Evolutionary conservation across 1,140 invertebrate species (phyloP), one percentile per base, ranked within the genome.

Genomic region (Drosophila ananassae): DNA sequence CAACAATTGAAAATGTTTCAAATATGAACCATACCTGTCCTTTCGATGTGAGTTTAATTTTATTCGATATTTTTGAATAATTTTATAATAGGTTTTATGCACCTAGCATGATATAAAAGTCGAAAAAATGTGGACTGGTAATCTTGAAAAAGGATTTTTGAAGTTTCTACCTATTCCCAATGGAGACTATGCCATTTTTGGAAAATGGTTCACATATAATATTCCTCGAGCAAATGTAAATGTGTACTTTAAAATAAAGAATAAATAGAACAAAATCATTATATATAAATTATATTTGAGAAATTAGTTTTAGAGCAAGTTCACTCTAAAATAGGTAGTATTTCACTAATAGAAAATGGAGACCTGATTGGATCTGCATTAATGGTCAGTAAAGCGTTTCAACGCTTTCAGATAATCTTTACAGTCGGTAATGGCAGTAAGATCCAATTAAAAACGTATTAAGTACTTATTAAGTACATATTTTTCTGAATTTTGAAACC

Each of bases 31-130:
- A 76, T 8, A 21, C 63, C 8, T 69, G 66, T 0, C 63, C 66
- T 7, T 69, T 68, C n/a, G 8, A 69, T 48, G 66, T 69, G 10
- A 48, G 62, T 69, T 21, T 28, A 6, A 28, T 28, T 56, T 12
- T 30, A 13, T 12, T 21, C 17, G 5, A 50, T 6, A 13, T 30
- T 21, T 24, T 22, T 47, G 1, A 2, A 17, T 4, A 9, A 1
- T 28, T 58, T 10, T 3, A 1, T 4, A 7, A 17, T 12, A 3
- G 1, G 4, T 17, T 10, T 30, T 12, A 13, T 6, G 0, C 12
- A 10, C 30, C 34, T 24, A 77, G 74, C 68, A 82, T 17, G 74
- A 81, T 58, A 4, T 81, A 3, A 32, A 44, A 5, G 0, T 82
- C 0, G 44, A 59, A 0, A 63, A 74, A 17, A 13, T 67, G 4